Evolutionary conservation across 35 echinoderm and acorn worm species (phyloP), one percentile per base, ranked within the genome.

Genomic region (Acanthaster planci): DNA sequence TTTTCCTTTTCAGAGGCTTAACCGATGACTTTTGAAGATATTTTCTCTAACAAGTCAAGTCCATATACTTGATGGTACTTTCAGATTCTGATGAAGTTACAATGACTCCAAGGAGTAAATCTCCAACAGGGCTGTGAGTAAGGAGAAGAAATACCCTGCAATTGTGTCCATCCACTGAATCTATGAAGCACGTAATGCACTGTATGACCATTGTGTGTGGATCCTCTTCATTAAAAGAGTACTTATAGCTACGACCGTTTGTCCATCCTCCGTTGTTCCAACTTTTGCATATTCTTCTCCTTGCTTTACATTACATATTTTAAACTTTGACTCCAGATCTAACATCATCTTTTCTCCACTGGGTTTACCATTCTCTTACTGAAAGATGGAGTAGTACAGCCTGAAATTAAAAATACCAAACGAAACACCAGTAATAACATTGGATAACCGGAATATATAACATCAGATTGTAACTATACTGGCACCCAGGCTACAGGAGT

Each of bases 41-140:
- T n/a, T n/a, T n/a, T n/a, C n/a, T n/a, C n/a, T n/a, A 47, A 47
- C 42, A 47, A 12, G 4, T 87, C 50, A 26, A 94, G 50, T 30
- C 53, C 86, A 26, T 57, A 50, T 56, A n/a, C n/a, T 18, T 47
- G 42, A 47, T 47, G 42, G 42, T 47, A 47, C 42, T 47, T 47
- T 47, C 42, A 47, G 42, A 47, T 47, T 90, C 80, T 44, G 60
- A 76, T 17, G 88, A 58, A 15, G 87, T 94, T 56, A 94, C 87
- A 32, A 94, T 17, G 44, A 78, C 51, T 47, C 93, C 93, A 76
- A 90, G 19, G 52, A 88, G 93, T 27, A 94, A 56, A 22, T 84
- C 93, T 58, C 93, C 85, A 21, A 77, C 88, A 76, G 40, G 54
- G 57, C 57, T 90, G 59, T 94, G 92, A 21, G 88, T 94, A 26